phyloP scores from a whole-genome alignment of 1,140 invertebrate genomes.

The Dolichoris vasculosae region DNA sequence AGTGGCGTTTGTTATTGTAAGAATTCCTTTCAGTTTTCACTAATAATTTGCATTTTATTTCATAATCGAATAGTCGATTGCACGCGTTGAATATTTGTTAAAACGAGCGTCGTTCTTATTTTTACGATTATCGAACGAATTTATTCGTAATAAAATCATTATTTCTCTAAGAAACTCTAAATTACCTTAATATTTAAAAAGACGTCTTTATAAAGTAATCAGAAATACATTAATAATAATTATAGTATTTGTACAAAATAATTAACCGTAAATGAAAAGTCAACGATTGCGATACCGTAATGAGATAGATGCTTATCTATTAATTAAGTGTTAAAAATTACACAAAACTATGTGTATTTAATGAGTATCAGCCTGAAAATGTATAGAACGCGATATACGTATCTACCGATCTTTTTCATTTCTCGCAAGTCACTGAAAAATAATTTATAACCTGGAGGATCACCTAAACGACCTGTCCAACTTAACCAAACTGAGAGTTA shows the following conservation, averaged over 20 bases:
- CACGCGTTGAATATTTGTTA: too few relatives aligned
- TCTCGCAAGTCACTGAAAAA: constrained; percentile 67
- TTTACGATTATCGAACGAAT: too few relatives aligned
- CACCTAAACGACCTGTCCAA: constrained; percentile 63
- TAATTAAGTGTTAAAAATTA: constrained; percentile 17
- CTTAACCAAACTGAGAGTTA: constrained; percentile 70
- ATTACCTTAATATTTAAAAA: too few relatives aligned
- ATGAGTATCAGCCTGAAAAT: background rate
- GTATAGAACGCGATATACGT: constrained; percentile 21
- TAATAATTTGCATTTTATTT: too few relatives aligned
- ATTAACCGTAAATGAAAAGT: background rate
- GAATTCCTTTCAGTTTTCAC: too few relatives aligned
- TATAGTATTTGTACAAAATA: background rate
- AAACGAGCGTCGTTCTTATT: too few relatives aligned
- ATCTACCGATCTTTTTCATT: constrained; percentile 48
- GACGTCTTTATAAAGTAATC: background rate
- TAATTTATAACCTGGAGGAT: constrained; percentile 71
- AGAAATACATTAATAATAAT: background rate
- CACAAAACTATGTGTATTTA: constrained; percentile 24
- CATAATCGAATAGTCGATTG: too few relatives aligned
- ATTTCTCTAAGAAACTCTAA: too few relatives aligned
- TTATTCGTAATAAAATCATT: too few relatives aligned
- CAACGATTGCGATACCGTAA: background rate
- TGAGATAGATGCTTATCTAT: background rate
- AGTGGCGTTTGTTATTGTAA: too few relatives aligned